Evolutionary conservation across 1,140 invertebrate species (phyloP), one percentile per base, ranked within the genome.

Genomic region (Meloidogyne chitwoodi): DNA sequence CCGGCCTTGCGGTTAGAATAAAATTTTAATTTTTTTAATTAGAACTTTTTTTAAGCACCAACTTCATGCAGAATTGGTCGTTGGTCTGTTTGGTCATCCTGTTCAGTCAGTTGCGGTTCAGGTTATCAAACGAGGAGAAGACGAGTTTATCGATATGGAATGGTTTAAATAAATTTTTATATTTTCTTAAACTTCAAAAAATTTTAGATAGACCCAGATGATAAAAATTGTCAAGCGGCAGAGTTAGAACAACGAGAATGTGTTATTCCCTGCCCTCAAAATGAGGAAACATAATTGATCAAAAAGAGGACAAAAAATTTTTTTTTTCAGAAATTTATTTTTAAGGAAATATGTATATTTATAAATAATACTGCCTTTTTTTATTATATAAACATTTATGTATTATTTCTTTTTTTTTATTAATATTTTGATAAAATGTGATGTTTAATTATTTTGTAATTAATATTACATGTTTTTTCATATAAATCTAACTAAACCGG

Each of bases 1-100:
- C 26, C 75, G 87, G 11, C 88, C 88, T 26, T 88, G 88, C 74
- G 82, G 87, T 88, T 77, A 81, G 83, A 26, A 65, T 62, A 62
- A 80, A 0, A 2, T n/a, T 56, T n/a, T 5, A 34, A n/a, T 29
- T 12, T 1, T 1, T 19, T 19, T 27, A n/a, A 70, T 10, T 70
- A 10, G 24, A 56, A 66, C 74, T 63, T 26, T 61, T 41, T 84
- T 82, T 48, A 56, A 85, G 83, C 85, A 4, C 74, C 64, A 16
- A 80, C n/a, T 31, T 64, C 74, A 6, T 86, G 84, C 56, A 74
- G 79, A 27, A 75, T 84, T 8, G 80, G 85, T 41, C 74, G 77
- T 6, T 86, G 85, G 85, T 81, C 84, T 12, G 62, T 66, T 31
- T 86, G 85, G 85, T 82, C 82, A 10, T n/a, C 84, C 2, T 85